Conservation (phyloP, 2,888 invertebrate species). For the Scaptomyza polygonia region DNA sequence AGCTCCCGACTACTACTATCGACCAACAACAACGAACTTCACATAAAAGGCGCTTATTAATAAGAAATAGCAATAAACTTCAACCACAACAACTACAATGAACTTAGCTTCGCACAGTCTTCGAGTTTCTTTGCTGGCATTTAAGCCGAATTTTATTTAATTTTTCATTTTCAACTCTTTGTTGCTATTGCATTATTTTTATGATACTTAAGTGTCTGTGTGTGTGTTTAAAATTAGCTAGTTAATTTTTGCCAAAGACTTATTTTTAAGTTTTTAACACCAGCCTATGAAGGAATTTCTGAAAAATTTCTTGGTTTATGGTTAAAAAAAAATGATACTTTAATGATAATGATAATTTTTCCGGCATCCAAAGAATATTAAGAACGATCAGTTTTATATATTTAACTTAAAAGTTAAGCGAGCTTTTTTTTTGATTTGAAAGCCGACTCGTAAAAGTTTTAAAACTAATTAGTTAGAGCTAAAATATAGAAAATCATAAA, state of each 20-base stretch:
- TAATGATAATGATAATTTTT: no score
- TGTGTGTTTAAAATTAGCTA: background rate
- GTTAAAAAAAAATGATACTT: no score
- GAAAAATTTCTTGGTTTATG: no score
- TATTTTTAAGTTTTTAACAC: no score
- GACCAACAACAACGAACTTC: slow-evolving; percentile 22
- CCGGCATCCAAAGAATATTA: no score
- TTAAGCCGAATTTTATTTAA: slow-evolving; percentile 5
- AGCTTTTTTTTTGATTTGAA: no score
- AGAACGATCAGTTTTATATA: no score
- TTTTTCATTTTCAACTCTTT: background rate
- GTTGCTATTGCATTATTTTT: background rate
- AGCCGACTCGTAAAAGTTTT: background rate
- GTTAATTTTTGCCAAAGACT: background rate
- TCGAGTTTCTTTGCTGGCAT: slow-evolving; percentile 13
- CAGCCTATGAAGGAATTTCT: no score
- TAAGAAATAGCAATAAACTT: slow-evolving; percentile 72
- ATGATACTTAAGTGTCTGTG: background rate
- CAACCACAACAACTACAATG: slow-evolving; percentile 27
- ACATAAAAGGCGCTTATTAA: slow-evolving; percentile 76
- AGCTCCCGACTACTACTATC: slow-evolving; percentile 11
- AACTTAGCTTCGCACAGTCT: slow-evolving; percentile 1
- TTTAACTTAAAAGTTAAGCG: no score
- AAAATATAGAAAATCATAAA: background rate
- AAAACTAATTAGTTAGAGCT: background rate